Evolutionary conservation across 2,888 invertebrate species (phyloP).

Genomic region (Drosophila niveifrons): DNA sequence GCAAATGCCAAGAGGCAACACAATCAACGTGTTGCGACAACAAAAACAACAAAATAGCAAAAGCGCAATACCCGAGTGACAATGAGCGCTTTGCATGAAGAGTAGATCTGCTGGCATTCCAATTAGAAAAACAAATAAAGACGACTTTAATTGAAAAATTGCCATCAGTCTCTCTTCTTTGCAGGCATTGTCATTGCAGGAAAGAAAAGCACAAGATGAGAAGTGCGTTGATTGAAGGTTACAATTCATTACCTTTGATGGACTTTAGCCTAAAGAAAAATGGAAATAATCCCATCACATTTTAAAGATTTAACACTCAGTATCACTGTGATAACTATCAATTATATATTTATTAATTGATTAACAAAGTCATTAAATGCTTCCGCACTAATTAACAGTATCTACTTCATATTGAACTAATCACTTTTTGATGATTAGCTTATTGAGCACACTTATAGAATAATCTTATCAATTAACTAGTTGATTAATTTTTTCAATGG

Average conservation of each 20-base stretch:
- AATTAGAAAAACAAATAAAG: conserved; percentile 72
- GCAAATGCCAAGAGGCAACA: conserved; percentile 47
- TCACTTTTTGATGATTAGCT: too few relatives aligned
- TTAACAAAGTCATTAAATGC: too few relatives aligned
- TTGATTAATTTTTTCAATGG: too few relatives aligned
- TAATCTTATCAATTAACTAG: too few relatives aligned
- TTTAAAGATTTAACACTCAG: too few relatives aligned
- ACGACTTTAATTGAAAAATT: conserved; percentile 63
- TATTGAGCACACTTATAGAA: too few relatives aligned
- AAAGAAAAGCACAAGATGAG: conserved; percentile 8
- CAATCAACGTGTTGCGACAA: conserved; percentile 23
- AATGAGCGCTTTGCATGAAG: conserved; percentile 21
- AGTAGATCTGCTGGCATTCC: conserved; percentile 52
- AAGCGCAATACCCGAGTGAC: conserved; percentile 19
- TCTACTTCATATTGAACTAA: too few relatives aligned
- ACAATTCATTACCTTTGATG: conserved; percentile 15
- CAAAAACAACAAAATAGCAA: conserved; percentile 17
- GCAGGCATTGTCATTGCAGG: conserved; percentile 11
- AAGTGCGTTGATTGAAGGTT: conserved; percentile 7
- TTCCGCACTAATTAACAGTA: too few relatives aligned
- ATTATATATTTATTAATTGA: too few relatives aligned
- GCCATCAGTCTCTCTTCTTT: conserved; percentile 13
- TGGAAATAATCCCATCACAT: too few relatives aligned
- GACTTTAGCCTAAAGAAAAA: too few relatives aligned
- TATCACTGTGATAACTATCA: too few relatives aligned